These are phyloP conservation scores for Agrypnus murinus DNA, from an alignment of 2,888 invertebrate genomes.

Conservation along the genomic window DNA sequence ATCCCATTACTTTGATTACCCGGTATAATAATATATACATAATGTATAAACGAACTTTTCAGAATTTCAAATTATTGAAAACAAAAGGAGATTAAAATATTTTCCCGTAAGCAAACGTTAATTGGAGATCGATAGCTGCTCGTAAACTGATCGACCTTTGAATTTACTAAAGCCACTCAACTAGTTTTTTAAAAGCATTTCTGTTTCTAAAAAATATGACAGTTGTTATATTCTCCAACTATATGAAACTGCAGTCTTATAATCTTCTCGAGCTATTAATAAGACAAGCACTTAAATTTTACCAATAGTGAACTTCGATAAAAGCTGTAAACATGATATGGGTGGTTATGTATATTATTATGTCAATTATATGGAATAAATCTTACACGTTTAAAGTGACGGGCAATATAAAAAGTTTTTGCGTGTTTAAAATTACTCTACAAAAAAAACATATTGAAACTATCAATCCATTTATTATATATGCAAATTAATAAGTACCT, in stretches of 20 bases:
- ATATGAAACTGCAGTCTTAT: background rate
- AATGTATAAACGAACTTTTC: too few relatives aligned
- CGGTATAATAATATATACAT: too few relatives aligned
- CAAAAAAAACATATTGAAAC: constrained; percentile 4
- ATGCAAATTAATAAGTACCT: constrained; percentile 13
- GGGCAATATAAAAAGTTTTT: background rate
- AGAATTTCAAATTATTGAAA: too few relatives aligned
- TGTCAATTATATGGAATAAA: constrained; percentile 7
- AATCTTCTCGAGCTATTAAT: background rate
- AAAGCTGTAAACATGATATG: background rate
- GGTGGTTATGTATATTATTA: background rate
- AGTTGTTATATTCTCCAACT: background rate
- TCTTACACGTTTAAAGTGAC: background rate
- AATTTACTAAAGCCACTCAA: background rate
- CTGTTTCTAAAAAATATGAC: background rate
- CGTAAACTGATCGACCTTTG: too few relatives aligned
- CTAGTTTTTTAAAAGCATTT: constrained; percentile 4
- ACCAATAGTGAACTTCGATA: background rate
- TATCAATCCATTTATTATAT: constrained; percentile 8
- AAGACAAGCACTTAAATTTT: constrained; percentile 15
- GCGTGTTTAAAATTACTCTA: background rate
- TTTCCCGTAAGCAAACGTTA: too few relatives aligned
- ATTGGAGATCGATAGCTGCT: too few relatives aligned
- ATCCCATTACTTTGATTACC: too few relatives aligned
- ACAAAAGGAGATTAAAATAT: too few relatives aligned